A percentile compares a stretch with the other conserved stretches of the same genome.
Conservation (phyloP, 2,888 invertebrate genomes). For the Dinocampus coccinellae region DNA sequence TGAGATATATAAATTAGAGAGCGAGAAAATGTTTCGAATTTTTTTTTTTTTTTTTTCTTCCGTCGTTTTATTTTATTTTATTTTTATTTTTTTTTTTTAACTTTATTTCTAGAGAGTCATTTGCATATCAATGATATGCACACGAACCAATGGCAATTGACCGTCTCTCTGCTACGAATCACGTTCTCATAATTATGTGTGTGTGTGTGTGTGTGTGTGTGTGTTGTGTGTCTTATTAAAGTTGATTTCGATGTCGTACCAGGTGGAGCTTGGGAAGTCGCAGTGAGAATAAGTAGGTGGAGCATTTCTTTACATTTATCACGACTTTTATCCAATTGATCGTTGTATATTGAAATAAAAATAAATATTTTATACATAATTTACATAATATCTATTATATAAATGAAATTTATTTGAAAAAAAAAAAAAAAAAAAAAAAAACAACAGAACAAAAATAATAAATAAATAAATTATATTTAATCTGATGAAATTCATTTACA, state of each 20-base stretch:
- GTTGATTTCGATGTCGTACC: slow-evolving; percentile 15
- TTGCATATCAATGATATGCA: slow-evolving; percentile 31
- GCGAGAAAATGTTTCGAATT: no score
- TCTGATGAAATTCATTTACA: not conserved
- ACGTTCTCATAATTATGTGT: not conserved
- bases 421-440: no score
- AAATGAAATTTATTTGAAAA: no score
- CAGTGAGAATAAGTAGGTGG: slow-evolving; percentile 29
- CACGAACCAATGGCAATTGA: slow-evolving; percentile 19
- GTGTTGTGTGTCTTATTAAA: slow-evolving; percentile 16
- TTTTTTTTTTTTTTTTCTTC: no score
- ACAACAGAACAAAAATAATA: no score
- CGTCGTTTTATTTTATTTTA: not conserved
- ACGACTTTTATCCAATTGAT: no score
- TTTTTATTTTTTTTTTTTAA: not conserved
- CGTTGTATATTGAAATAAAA: no score
- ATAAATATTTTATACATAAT: no score
- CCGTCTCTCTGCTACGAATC: slow-evolving; percentile 11
- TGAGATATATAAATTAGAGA: no score
- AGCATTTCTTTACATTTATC: no score
- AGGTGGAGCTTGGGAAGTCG: slow-evolving; percentile 28
- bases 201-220: not conserved
- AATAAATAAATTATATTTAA: no score
- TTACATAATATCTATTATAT: no score
- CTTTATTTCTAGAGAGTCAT: not conserved